Percentiles rank a stretch among this genome's conserved stretches.
phyloP scores from a whole-genome alignment of 2,797 vertebrate species.

The Urophycis tenuis region DNA sequence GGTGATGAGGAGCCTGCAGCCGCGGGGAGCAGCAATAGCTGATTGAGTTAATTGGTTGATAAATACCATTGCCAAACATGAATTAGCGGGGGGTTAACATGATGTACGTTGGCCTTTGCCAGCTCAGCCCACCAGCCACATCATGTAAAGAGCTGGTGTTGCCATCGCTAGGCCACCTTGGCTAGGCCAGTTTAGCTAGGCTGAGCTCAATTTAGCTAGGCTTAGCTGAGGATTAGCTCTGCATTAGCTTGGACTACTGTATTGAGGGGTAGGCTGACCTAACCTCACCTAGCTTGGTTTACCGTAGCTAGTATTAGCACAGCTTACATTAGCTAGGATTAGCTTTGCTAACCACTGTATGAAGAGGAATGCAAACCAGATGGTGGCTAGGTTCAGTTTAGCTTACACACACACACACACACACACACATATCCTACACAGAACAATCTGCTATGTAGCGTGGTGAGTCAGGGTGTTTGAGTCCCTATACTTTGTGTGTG shows the following conservation, averaged over 20 bases:
- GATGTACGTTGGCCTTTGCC: not conserved
- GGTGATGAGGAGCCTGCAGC: not conserved
- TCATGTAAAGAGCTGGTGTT: not conserved
- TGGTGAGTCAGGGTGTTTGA: too few species aligned
- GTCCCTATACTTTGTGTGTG: too few species aligned
- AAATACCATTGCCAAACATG: not conserved
- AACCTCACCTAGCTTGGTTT: not conserved
- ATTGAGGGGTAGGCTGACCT: not conserved
- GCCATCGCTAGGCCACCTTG: too few species aligned
- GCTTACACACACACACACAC: not conserved
- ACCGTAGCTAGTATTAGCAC: too few species aligned
- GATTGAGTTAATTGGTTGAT: not conserved
- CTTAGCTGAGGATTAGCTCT: too few species aligned
- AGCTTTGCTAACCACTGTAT: too few species aligned
- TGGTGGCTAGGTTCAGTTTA: too few species aligned
- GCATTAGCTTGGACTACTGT: not conserved
- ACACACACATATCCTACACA: not conserved
- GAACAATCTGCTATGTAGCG: too few species aligned
- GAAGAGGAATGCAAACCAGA: too few species aligned
- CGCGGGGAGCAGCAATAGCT: not conserved
- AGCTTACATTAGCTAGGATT: too few species aligned
- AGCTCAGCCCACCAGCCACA: not conserved
- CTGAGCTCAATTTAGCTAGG: not conserved
- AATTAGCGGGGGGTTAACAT: not conserved
- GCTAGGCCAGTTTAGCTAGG: not conserved